Base-by-base conservation (phyloP, 2,888 invertebrate genomes). In the Agriopis marginaria region DNA sequence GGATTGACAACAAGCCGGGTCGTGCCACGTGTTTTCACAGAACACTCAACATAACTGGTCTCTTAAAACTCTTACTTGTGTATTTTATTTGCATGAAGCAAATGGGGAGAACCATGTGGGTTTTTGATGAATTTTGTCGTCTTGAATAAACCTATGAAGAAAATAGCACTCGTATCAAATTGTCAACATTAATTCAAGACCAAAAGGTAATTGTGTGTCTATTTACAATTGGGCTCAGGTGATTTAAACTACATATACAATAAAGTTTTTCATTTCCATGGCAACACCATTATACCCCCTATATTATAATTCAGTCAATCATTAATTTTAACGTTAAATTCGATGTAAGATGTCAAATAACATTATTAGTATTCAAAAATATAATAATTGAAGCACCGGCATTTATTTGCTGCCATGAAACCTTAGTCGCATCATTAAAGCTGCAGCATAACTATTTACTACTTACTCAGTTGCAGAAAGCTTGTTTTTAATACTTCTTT, bases 71-170 rank as follows among this genome's bases (percentile, higher is more conserved):
- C 88, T 90, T 92, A 92, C 88, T 92, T 92, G 90, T 87, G 87
- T 85, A 92, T 89, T 90, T 91, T 92, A 88, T 91, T 92, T 87
- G 90, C 89, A 87, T 92, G 93, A 85, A 93, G 92, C 89, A 93
- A 92, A 86, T 92, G 92, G 82, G 93, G 91, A 83, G 93, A 88
- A 83, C 91, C 91, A 80, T 92, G 89, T 80, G 91, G 87, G 72
- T 91, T 90, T 90, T 91, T 91, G 82, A 81, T 89, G 88, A 91
- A 90, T 89, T 92, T 93, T 88, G 93, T 90, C 66, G 92, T 89
- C 93, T 89, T 92, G 90, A 89, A 89, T 83, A 90, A 83, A 93
- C 93, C 93, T 93, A 93, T 77, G 91, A 87, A 92, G 87, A 88
- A 92, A 92, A 88, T 82, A 81, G 77, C 76, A 79, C 60, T 66